Percentiles rank a stretch among this genome's conserved stretches.
Evolutionary conservation across 2,113 vertebrate genomes (phyloP).

Genomic region (Macrotus californicus): DNA sequence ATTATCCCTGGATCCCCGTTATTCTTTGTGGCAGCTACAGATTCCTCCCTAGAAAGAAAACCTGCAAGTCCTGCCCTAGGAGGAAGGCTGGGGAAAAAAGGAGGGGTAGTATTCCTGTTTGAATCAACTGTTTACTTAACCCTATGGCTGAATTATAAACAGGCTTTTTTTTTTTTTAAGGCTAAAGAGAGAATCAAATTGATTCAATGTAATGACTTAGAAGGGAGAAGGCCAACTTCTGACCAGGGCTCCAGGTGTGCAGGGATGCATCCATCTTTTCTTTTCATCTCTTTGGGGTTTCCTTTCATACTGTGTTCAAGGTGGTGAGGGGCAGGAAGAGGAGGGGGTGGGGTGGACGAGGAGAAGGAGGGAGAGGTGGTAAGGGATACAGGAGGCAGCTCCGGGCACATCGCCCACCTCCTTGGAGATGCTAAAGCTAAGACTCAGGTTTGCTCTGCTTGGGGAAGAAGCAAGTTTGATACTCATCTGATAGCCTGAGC

Average conservation of each 20-base stretch:
- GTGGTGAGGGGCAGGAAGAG: background rate
- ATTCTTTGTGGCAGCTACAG: conserved; percentile 52
- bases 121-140: conserved; percentile 65
- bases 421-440: conserved; percentile 15
- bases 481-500: background rate
- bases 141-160: conserved; percentile 46
- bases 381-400: background rate
- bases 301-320: background rate
- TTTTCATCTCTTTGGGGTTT: background rate
- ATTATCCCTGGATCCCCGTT: conserved; percentile 43
- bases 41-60: conserved; percentile 48
- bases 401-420: background rate
- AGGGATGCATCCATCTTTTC: background rate
- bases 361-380: background rate
- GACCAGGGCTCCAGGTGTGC: background rate
- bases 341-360: background rate
- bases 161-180: conserved; percentile 9
- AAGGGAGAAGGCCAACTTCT: background rate
- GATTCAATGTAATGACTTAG: background rate
- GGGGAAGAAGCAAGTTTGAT: background rate
- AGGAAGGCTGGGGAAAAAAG: background rate
- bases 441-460: background rate
- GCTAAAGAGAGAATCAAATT: conserved; percentile 44
- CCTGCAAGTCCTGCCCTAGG: conserved; percentile 18
- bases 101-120: conserved; percentile 19